Conservation (phyloP, 2,888 invertebrate species). For the Synergus laeviventris region DNA sequence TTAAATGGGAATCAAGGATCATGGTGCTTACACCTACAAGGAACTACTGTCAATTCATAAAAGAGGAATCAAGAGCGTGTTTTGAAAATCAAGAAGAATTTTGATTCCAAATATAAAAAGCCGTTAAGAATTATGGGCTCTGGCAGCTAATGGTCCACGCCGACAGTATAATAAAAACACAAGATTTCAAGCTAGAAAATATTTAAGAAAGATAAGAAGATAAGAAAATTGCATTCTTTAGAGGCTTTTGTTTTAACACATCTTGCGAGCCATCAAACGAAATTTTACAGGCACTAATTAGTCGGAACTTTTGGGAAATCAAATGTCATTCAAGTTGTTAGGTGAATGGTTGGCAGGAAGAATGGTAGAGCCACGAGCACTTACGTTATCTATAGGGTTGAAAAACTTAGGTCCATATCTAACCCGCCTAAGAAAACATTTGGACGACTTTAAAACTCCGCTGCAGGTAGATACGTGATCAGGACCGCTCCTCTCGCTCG, state of each 20-base stretch:
- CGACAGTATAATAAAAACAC: neutral
- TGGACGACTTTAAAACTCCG: conserved; percentile 65
- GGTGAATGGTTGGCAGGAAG: conserved; percentile 6
- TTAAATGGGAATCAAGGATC: conserved; percentile 26
- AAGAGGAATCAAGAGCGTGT: neutral
- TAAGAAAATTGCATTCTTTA: conserved; percentile 5
- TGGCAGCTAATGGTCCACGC: neutral
- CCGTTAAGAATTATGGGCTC: neutral
- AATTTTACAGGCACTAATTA: conserved; percentile 38
- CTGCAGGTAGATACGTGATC: conserved; percentile 66
- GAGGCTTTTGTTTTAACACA: conserved; percentile 26
- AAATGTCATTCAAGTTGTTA: conserved; percentile 18
- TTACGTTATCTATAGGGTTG: conserved; percentile 37
- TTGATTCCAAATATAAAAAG: neutral
- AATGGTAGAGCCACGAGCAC: neutral
- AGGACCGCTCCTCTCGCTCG: conserved; percentile 61
- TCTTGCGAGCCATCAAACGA: conserved; percentile 14
- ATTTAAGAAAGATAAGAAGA: conserved; percentile 14
- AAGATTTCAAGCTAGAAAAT: neutral
- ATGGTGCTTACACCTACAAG: conserved; percentile 11
- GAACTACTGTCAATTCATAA: conserved; percentile 4
- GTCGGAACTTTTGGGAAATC: conserved; percentile 12
- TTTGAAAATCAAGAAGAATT: neutral
- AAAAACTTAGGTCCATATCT: conserved; percentile 60
- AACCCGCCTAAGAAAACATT: conserved; percentile 73